Conservation (phyloP, 2,113 vertebrate genomes). For the Halichoeres trimaculatus region DNA sequence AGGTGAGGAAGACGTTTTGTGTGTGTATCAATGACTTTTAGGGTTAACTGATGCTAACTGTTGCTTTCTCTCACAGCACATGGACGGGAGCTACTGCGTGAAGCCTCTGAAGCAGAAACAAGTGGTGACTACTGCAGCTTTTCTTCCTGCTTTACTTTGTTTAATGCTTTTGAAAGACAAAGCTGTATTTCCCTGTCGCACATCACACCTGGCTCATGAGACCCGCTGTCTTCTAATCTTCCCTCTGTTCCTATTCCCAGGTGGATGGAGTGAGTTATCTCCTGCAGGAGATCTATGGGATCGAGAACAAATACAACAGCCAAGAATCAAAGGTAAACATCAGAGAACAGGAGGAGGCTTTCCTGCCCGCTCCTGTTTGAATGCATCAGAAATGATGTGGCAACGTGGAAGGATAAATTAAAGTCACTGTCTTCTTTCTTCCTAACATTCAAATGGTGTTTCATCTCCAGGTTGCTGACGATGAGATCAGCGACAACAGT, state of each 20-base stretch:
- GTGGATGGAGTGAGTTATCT: constrained; percentile 99
- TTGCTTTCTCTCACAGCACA: constrained; percentile 84
- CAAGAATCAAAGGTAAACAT: constrained; percentile 91
- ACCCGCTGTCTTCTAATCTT: constrained; percentile 20
- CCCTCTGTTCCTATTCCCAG: constrained; percentile 73
- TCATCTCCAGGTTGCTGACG: constrained; percentile 88
- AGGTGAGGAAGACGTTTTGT: constrained; percentile 81
- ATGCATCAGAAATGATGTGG: background rate
- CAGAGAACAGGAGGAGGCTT: background rate
- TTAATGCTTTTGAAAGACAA: constrained; percentile 26
- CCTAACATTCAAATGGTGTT: background rate
- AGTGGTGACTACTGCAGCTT: constrained; percentile 87
- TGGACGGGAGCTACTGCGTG: constrained; percentile 94
- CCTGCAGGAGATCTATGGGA: constrained; percentile 98
- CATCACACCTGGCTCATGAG: background rate
- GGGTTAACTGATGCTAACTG: background rate
- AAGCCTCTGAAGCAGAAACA: constrained; percentile 99
- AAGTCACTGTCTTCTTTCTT: background rate
- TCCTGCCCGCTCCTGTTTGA: constrained; percentile 8
- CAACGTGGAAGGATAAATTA: background rate
- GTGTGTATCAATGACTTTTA: background rate
- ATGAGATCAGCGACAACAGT: constrained; percentile 98
- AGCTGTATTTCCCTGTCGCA: constrained; percentile 9
- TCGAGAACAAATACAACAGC: constrained; percentile 98
- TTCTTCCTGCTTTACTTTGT: constrained; percentile 13